These are phyloP conservation scores for Ptychobarbus kaznakovi DNA, from an alignment of 2,797 vertebrate species.

Conservation along the genomic window DNA sequence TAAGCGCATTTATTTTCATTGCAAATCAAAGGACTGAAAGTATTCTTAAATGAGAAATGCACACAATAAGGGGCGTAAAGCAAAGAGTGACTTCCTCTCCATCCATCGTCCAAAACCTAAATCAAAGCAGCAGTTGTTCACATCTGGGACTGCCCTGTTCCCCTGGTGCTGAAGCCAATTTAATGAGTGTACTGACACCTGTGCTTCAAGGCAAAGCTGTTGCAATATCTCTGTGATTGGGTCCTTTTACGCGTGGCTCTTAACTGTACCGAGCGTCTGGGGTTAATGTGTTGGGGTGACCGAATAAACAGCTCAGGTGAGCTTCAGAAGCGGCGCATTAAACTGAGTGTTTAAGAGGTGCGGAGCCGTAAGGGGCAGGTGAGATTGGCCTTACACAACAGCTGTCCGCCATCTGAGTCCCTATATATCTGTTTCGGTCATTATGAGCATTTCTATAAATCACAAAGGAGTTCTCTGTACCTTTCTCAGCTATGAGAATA, in stretches of 20 bases:
- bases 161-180: constrained; percentile 21
- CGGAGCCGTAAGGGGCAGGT: constrained; percentile 71
- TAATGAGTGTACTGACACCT: constrained; percentile 43
- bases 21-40: constrained; percentile 58
- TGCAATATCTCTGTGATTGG: constrained; percentile 41
- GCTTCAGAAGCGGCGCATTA: constrained; percentile 73
- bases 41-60: constrained; percentile 70
- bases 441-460: constrained; percentile 29
- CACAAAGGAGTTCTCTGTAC: not conserved
- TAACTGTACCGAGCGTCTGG: constrained; percentile 54
- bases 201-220: constrained; percentile 30
- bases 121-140: constrained; percentile 35
- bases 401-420: constrained; percentile 23
- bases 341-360: constrained; percentile 80
- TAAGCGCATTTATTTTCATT: constrained; percentile 68
- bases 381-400: constrained; percentile 46
- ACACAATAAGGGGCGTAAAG: constrained; percentile 65
- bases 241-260: constrained; percentile 32
- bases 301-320: constrained; percentile 65
- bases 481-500: constrained; percentile 46
- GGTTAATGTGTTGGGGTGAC: constrained; percentile 59
- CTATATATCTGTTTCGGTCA: constrained; percentile 5
- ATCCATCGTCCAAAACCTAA: constrained; percentile 32
- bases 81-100: constrained; percentile 29
- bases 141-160: constrained; percentile 48